Base-by-base conservation (phyloP, 2,888 invertebrate genomes). In the Trypoxylon attenuatum region DNA sequence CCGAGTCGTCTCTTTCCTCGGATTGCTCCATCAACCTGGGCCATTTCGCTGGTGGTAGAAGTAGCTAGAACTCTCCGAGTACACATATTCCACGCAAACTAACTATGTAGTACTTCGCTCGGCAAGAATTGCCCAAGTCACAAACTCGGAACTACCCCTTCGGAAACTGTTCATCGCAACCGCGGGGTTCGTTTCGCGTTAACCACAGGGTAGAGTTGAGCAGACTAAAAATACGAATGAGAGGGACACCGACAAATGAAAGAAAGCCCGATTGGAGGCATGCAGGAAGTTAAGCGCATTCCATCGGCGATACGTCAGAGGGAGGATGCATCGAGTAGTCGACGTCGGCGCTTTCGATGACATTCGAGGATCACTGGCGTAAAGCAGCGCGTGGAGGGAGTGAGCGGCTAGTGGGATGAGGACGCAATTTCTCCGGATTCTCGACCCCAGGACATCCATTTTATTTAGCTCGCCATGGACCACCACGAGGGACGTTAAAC, bases 401-500 rank as follows among this genome's bases (percentile, higher is more conserved):
- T n/a, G 21, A 23, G 13, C 8, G 57, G 55, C 33, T 33, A 13
- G 61, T 33, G 68, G 59, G 51, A 54, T 50, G 39, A 18, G 25
- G 49, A 50, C 71, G 82, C 83, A 83, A 84, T 85, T 84, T 83
- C 82, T 84, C 77, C 82, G 82, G 84, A 85, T 85, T 83, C 83
- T 74, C 81, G 77, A 78, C 78, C 82, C 81, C 72, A 77, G 77
- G 79, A 82, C 84, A 86, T 86, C 82, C 82, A 87, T 86, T 87
- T 86, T 85, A 86, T 85, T 87, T 86, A 86, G 82, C 82, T 66
- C 75, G 65, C 58, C 70, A 18, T 73, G 78, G 76, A 78, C 78
- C 77, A 65, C 73, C 75, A 16, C 42, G 42, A 39, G 18, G 70
- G 73, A 79, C 78, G 76, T 80, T 79, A 80, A 76, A 80, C 73